Conservation (phyloP, 2,888 invertebrate genomes). For the Drosophila atripex region DNA sequence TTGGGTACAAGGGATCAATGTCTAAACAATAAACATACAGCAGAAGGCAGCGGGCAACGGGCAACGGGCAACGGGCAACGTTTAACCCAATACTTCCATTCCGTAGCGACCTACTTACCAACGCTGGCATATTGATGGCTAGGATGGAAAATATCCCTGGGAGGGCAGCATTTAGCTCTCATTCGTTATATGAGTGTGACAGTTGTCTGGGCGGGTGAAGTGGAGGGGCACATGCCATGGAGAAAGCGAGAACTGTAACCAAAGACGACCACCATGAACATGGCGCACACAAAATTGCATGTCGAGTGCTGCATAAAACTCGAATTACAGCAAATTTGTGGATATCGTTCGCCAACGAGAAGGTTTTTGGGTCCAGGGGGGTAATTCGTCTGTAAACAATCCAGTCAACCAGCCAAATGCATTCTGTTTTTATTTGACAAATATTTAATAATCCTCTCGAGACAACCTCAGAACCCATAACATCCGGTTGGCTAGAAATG, state of each 20-base stretch:
- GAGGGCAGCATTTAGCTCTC: constrained; percentile 41
- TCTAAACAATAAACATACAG: constrained; percentile 48
- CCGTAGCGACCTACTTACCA: constrained; percentile 60
- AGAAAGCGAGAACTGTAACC: constrained; percentile 58
- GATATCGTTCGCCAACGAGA: constrained; percentile 31
- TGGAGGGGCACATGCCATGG: not conserved
- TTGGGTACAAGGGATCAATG: constrained; percentile 34
- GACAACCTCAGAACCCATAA: not conserved
- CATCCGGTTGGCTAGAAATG: not conserved
- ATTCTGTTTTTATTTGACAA: constrained; percentile 51
- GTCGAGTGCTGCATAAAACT: constrained; percentile 70
- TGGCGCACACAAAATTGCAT: constrained; percentile 66
- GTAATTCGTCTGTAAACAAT: constrained; percentile 2
- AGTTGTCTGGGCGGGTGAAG: constrained; percentile 33
- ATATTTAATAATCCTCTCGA: constrained; percentile 28
- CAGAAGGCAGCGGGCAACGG: constrained; percentile 17
- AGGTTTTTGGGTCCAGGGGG: not conserved
- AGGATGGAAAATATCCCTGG: constrained; percentile 50
- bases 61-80: constrained; percentile 9
- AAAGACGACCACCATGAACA: constrained; percentile 49
- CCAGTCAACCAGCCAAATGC: constrained; percentile 20
- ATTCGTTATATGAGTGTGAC: constrained; percentile 45
- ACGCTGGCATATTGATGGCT: constrained; percentile 48
- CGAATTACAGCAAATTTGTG: constrained; percentile 64
- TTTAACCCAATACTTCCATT: not conserved